Evolutionary conservation across 2,113 vertebrate genomes (phyloP), one percentile per base, ranked within the genome.

Genomic region (Steatornis caripensis): DNA sequence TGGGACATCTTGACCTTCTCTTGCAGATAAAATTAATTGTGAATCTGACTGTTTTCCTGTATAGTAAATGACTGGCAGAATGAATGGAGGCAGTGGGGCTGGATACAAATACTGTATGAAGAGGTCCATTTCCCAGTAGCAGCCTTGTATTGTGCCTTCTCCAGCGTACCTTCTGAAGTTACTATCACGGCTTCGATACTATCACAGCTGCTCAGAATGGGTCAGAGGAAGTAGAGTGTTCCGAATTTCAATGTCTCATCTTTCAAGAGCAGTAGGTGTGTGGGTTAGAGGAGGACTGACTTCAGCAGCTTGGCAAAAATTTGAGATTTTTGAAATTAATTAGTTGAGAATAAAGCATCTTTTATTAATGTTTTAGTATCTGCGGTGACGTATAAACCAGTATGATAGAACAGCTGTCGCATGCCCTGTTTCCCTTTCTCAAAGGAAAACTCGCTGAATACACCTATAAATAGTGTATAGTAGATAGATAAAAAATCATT

Each of bases 161-260:
- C 37, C 68, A 21, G 23, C 1, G 1, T 12, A 5, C 15, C n/a
- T 45, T 12, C 14, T 3, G 37, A n/a, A 34, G 43, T 8, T 12
- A 24, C n/a, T 30, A 27, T 71, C 8, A 1, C 60, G n/a, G n/a
- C n/a, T 61, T 12, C 0, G 4, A 2, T 17, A 7, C 12, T 4
- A 2, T 32, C 41, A 19, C 6, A 1, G 18, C 27, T 22, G 29
- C 48, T 39, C 14, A 2, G 2, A 0, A 5, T 27, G 46, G 34
- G 23, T 45, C 23, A 30, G n/a, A 43, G 61, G 10, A 66, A 13
- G 11, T 8, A 39, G 57, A 51, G 46, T 30, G n/a, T 43, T 58
- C 62, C 0, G 14, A 34, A 20, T 22, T 71, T 34, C 39, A 45
- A 43, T 12, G 18, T 51, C 46, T 64, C 24, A 3, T 45, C 48